phyloP scores from a whole-genome alignment of 2,113 vertebrate species.

The Ascaphus truei region DNA sequence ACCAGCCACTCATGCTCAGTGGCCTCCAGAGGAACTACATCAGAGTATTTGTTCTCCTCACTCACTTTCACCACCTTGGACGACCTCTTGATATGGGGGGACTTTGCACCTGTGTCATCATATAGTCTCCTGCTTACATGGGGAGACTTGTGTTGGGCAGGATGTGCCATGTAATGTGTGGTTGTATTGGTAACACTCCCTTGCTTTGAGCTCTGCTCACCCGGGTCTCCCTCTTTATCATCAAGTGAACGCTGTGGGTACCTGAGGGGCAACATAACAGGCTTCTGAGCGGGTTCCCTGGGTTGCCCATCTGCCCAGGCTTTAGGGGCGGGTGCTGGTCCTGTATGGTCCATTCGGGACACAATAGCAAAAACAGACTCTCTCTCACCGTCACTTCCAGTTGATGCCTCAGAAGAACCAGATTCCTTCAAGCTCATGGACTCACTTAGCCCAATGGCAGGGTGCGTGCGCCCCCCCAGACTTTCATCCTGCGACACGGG shows the following conservation, averaged over 20 bases:
- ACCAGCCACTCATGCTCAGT: slow-evolving; percentile 84
- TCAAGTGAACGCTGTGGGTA: slow-evolving; percentile 41
- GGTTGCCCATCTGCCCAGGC: background rate
- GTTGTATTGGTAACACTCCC: background rate
- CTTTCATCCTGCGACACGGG: background rate
- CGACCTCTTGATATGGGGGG: slow-evolving; percentile 48
- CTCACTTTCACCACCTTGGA: slow-evolving; percentile 48
- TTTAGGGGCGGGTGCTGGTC: slow-evolving; percentile 14
- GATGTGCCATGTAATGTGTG: background rate
- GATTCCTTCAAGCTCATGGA: background rate
- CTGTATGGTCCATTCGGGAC: slow-evolving; percentile 9
- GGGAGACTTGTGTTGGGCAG: background rate
- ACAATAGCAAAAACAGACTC: slow-evolving; percentile 48
- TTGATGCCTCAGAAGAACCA: slow-evolving; percentile 35
- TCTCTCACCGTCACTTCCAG: slow-evolving; percentile 14
- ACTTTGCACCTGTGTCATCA: slow-evolving; percentile 37
- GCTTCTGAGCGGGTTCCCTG: slow-evolving; percentile 52
- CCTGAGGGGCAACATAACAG: slow-evolving; percentile 72
- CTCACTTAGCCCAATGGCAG: background rate
- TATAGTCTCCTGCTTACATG: slow-evolving; percentile 37
- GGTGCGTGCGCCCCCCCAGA: background rate
- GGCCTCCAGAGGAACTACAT: slow-evolving; percentile 66
- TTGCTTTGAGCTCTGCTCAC: background rate
- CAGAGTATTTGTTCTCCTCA: slow-evolving; percentile 54
- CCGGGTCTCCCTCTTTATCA: background rate